Percentiles rank a stretch among this genome's conserved stretches.
These are phyloP conservation scores for Coregonus sp. DNA, from an alignment of 2,797 vertebrate species.

Conservation along the genomic window DNA sequence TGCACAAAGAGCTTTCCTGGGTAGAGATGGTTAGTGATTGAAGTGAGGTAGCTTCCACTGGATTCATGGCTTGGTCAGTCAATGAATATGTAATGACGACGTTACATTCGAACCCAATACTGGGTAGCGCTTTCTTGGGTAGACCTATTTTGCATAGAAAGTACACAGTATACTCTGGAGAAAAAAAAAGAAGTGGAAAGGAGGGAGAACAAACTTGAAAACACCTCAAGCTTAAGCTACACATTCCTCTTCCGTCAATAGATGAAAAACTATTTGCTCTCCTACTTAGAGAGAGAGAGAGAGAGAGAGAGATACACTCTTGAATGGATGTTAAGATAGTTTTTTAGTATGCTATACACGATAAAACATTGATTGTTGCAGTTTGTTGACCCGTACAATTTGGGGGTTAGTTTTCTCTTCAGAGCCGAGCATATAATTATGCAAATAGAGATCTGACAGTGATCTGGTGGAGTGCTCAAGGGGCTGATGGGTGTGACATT, in stretches of 20 bases:
- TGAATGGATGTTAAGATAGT: slow-evolving; percentile 85
- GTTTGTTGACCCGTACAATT: slow-evolving; percentile 99
- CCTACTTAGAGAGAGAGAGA: slow-evolving; percentile 45
- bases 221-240: slow-evolving; percentile 48
- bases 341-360: slow-evolving; percentile 82
- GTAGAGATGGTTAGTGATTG: slow-evolving; percentile 32
- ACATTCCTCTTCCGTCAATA: slow-evolving; percentile 59
- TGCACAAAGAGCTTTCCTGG: neutral
- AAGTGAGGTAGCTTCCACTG: slow-evolving; percentile 69
- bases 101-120: slow-evolving; percentile 46
- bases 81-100: slow-evolving; percentile 78
- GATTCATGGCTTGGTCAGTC: slow-evolving; percentile 72
- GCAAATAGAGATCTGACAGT: slow-evolving; percentile 99
- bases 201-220: slow-evolving; percentile 56
- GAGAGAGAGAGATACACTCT: slow-evolving; percentile 39
- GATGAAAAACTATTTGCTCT: slow-evolving; percentile 67
- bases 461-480: slow-evolving; percentile 89
- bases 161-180: slow-evolving; percentile 40
- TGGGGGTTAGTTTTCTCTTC: slow-evolving; percentile 97
- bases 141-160: slow-evolving; percentile 43
- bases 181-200: slow-evolving; percentile 31
- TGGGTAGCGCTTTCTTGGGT: slow-evolving; percentile 23
- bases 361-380: slow-evolving; percentile 99
- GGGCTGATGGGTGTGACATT: slow-evolving; percentile 71
- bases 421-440: slow-evolving; percentile 99